Conservation (phyloP, 2,888 invertebrate species). For the Rhabditoides inermis region DNA sequence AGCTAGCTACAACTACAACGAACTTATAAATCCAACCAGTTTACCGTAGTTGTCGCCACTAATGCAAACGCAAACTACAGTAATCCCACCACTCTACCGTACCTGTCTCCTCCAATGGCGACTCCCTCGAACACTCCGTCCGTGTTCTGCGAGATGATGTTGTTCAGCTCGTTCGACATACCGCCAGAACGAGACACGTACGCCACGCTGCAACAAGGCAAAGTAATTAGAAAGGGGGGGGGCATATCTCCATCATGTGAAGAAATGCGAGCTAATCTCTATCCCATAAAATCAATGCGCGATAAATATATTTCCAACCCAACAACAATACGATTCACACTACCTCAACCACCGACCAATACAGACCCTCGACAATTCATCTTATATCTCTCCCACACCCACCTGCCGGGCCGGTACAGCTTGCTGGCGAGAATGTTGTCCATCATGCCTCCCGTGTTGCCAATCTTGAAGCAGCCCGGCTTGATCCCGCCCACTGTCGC, state of each 20-base stretch:
- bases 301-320: too few relatives aligned
- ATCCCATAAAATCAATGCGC: too few relatives aligned
- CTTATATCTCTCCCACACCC: constrained; percentile 9
- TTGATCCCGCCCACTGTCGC: constrained; percentile 78
- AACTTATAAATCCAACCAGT: too few relatives aligned
- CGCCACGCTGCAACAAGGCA: constrained; percentile 67
- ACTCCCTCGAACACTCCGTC: constrained; percentile 95
- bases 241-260: too few relatives aligned
- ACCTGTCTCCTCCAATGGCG: constrained; percentile 85
- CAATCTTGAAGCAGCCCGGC: constrained; percentile 92
- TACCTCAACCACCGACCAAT: too few relatives aligned
- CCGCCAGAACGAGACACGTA: constrained; percentile 96
- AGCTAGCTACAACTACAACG: too few relatives aligned
- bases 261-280: too few relatives aligned
- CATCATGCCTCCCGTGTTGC: constrained; percentile 96
- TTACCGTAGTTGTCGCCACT: too few relatives aligned
- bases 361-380: too few relatives aligned
- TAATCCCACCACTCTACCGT: constrained; percentile 24
- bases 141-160: constrained; percentile 86
- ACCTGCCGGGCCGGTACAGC: constrained; percentile 78
- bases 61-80: constrained; percentile 51
- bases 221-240: not conserved
- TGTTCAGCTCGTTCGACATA: constrained; percentile 98
- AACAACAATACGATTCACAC: too few relatives aligned
- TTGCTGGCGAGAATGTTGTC: constrained; percentile 95